phyloP scores from a whole-genome alignment of 2,888 invertebrate genomes.

The Chouioia cunea region DNA sequence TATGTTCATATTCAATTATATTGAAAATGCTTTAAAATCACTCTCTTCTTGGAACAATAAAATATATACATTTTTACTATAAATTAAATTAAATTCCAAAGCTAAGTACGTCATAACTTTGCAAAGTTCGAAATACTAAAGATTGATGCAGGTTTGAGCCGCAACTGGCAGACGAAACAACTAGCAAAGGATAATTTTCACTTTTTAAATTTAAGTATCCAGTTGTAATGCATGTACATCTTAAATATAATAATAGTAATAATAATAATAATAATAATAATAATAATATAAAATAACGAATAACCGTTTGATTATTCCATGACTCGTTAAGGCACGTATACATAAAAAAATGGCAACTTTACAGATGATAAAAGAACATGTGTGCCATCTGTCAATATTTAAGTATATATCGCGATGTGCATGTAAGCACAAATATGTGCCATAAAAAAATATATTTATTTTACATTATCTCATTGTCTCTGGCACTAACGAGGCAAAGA shows the following conservation, averaged over 20 bases:
- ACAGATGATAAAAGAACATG: conserved; percentile 25
- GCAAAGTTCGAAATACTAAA: no score
- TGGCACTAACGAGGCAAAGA: not conserved
- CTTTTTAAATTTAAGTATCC: no score
- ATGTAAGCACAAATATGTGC: conserved; percentile 1
- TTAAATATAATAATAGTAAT: not conserved
- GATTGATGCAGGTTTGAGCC: no score
- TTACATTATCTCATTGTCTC: not conserved
- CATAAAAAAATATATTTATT: not conserved
- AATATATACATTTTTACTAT: no score
- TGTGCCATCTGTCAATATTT: not conserved
- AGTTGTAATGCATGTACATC: no score
- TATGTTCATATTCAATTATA: no score
- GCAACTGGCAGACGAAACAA: no score
- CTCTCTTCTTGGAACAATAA: no score
- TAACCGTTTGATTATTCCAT: conserved; percentile 9
- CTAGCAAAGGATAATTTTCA: no score
- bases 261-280: conserved; percentile 19
- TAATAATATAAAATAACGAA: conserved; percentile 30
- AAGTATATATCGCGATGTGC: conserved; percentile 24
- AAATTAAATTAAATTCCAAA: no score
- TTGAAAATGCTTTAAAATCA: no score
- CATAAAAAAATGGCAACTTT: conserved; percentile 5
- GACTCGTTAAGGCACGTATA: conserved; percentile 40
- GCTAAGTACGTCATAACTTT: no score